Evolutionary conservation across 2,113 vertebrate genomes (phyloP), one percentile per base, ranked within the genome.

Genomic region (Ptilorrhoa leucosticta): DNA sequence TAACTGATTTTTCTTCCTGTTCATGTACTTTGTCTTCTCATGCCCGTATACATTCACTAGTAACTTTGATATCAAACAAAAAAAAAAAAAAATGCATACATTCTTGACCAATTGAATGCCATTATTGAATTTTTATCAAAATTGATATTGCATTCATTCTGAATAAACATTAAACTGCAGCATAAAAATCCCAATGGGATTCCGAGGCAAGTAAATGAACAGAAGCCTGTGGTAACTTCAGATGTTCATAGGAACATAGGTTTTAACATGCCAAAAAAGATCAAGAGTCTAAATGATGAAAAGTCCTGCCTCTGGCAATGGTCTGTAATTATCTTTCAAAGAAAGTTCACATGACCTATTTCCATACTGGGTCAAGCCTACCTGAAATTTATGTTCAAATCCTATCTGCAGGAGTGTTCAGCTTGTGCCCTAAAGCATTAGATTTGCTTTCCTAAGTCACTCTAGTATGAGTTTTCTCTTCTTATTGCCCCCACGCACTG

Each of bases 321-420:
- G 26, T 73, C 54, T 91, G 91, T 44, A 58, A 61, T 51, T 82
- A 48, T 57, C 76, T 80, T 83, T 48, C 10, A 45, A 83, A 73
- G 50, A 86, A 93, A 79, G 27, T 45, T 75, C 90, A 78, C 64
- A 9, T 15, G 18, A 22, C 10, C 22, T 69, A 5, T 71, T 87
- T 96, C 73, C 63, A 48, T 33, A 28, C 18, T 61, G 35, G 35
- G 33, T 65, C 76, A 93, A 87, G 40, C 30, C 21, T 63, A 39
- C 73, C 68, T 92, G 39, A 97, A 95, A 93, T 79, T 33, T n/a
- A 42, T 93, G 42, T 68, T 91, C 20, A 65, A 89, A 82, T 71
- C 40, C 39, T 80, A 94, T 79, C 37, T 7, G 7, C n/a, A 61
- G 19, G 31, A 33, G 44, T 57, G 69, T 63, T 45, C 73, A 33